Evolutionary conservation across 2,797 vertebrate species (phyloP), one percentile per base, ranked within the genome.

Genomic region (Chaetodon trifasciatus): DNA sequence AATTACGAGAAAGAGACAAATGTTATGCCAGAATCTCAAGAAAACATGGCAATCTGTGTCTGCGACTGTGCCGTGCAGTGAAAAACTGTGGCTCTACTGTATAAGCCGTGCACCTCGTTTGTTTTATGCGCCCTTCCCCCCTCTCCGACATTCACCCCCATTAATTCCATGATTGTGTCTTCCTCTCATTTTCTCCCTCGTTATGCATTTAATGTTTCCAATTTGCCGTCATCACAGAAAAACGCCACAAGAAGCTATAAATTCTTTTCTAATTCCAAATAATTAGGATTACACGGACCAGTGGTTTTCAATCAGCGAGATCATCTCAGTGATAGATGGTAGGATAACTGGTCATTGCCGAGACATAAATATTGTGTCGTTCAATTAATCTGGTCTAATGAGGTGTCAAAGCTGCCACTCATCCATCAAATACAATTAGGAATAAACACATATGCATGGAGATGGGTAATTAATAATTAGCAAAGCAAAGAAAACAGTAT

Each of bases 351-450:
- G 96, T 96, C 96, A 97, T 96, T 94, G 93, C 92, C 91, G 86
- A 96, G 96, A 97, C 96, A 97, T 98, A 97, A 97, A 98, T 97
- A 97, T 97, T 97, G 97, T 97, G 97, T 97, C 96, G 93, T 97
- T 97, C 97, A 97, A 97, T 98, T 98, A 97, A 97, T 97, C 96
- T 97, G 96, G 86, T 95, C 92, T 96, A 97, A 97, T 97, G 96
- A 96, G 96, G 96, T 98, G 97, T 97, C 97, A 97, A 95, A 95
- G 94, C 95, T 97, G 97, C 96, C 97, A 97, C 94, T 98, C 97
- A 97, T 98, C 97, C 96, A 97, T 98, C 97, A 98, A 96, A 97
- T 96, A 96, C 97, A 97, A 97, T 98, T 97, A 96, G 96, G 96
- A 97, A 96, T 96, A 97, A 97, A 96, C 96, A 97, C 96, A 97